Conservation (phyloP, 2,113 vertebrate genomes). For the Anseranas semipalmata region DNA sequence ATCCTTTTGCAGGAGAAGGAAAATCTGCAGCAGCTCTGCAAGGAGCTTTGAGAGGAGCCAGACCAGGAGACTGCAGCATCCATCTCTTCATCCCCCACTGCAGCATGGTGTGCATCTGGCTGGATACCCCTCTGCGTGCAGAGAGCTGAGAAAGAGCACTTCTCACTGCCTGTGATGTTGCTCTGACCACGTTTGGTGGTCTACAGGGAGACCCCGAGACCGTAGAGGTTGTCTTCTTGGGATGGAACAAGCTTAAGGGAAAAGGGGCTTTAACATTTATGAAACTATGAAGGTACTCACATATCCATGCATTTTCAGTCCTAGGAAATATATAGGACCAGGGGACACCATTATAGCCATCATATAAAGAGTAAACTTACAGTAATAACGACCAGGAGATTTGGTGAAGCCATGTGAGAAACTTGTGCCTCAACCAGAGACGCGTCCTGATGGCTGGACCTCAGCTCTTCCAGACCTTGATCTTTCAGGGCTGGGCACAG, state of each 20-base stretch:
- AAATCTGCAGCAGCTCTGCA: not conserved
- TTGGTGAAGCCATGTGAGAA: not conserved
- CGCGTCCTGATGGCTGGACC: not conserved
- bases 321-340: not conserved
- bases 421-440: not conserved
- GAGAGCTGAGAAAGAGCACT: not conserved
- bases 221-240: not conserved
- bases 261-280: not conserved
- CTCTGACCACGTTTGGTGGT: not conserved
- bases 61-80: not conserved
- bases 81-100: not conserved
- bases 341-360: not conserved
- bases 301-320: fast-evolving
- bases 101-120: not conserved
- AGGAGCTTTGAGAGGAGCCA: not conserved
- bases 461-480: not conserved
- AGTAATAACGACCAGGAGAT: not conserved
- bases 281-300: not conserved
- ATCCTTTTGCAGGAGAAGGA: not conserved
- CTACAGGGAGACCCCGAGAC: not conserved
- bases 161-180: not conserved
- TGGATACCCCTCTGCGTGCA: not conserved
- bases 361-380: not conserved
- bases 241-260: not conserved
- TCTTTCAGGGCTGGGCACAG: not conserved